Conservation (phyloP, 2,113 vertebrate genomes). For the Chloebia gouldiae region DNA sequence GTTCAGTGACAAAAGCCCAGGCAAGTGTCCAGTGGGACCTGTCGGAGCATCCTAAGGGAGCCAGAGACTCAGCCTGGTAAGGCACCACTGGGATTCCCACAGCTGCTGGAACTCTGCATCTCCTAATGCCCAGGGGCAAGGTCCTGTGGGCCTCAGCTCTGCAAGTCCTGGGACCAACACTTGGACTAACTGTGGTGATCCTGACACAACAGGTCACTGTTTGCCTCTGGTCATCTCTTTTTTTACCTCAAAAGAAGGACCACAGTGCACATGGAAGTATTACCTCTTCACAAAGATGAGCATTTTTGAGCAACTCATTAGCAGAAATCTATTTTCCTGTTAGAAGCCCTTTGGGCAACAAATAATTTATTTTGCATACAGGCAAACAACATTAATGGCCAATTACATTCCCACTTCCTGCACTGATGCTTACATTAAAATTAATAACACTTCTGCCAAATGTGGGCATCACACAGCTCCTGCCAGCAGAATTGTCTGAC, state of each 20-base stretch:
- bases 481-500: not conserved
- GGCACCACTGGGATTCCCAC: conserved; percentile 44
- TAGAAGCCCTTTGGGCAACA: conserved; percentile 51
- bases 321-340: conserved; percentile 19
- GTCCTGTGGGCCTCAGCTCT: not conserved
- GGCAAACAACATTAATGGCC: conserved; percentile 33
- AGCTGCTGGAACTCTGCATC: not conserved
- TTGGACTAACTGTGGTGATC: not conserved
- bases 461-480: not conserved
- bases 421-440: conserved; percentile 44
- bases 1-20: conserved; percentile 10
- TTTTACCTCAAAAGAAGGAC: not conserved
- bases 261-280: not conserved
- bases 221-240: not conserved
- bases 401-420: conserved; percentile 54
- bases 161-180: not conserved
- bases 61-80: conserved; percentile 53
- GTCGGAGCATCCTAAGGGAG: conserved; percentile 20
- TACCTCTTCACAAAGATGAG: not conserved
- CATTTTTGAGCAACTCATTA: conserved; percentile 36
- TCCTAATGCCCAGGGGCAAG: not conserved
- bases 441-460: conserved; percentile 32
- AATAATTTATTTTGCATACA: conserved; percentile 62
- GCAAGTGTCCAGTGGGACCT: conserved; percentile 22
- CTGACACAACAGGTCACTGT: not conserved